These are phyloP conservation scores for Coracias cyanogaster DNA, from an alignment of 2,797 vertebrate species.

Conservation along the genomic window DNA sequence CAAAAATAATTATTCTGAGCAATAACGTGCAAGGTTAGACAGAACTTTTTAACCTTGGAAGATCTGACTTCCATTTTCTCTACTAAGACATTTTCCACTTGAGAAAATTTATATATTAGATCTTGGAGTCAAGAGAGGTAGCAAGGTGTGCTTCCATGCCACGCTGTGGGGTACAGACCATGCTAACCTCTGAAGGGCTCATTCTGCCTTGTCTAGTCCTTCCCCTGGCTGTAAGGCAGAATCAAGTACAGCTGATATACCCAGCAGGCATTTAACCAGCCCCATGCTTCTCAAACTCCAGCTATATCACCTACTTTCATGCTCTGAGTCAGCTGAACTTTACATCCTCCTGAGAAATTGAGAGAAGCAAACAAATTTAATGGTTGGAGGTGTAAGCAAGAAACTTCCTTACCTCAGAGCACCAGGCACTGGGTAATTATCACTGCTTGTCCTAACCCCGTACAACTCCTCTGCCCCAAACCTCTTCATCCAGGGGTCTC, in stretches of 20 bases:
- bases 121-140: background rate
- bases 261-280: too few relatives aligned
- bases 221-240: background rate
- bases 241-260: background rate
- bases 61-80: background rate
- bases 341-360: background rate
- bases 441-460: background rate
- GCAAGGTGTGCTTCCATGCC: background rate
- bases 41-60: conserved; percentile 35
- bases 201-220: background rate
- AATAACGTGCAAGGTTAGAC: background rate
- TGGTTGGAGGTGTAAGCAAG: fast-evolving
- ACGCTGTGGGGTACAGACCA: background rate
- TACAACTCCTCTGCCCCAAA: background rate
- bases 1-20: conserved; percentile 4
- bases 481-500: background rate
- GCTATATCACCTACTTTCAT: background rate
- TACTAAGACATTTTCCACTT: background rate
- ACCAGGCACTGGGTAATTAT: background rate
- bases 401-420: background rate
- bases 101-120: background rate
- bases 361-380: background rate
- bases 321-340: background rate
- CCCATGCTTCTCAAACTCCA: background rate
- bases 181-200: background rate